phyloP scores from a whole-genome alignment of 2,888 invertebrate species.

The Microctonus hyperodae region DNA sequence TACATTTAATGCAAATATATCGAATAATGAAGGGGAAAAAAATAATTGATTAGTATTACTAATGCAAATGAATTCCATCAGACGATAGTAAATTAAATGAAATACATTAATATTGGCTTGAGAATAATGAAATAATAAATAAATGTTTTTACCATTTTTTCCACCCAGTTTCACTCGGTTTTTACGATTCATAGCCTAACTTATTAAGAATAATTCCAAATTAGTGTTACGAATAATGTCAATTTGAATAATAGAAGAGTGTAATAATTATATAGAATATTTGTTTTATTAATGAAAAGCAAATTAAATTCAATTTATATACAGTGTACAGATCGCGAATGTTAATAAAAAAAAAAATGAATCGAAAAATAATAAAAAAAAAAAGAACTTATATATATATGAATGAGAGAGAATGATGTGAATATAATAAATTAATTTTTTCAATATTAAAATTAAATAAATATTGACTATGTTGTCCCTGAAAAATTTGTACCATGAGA shows the following conservation, averaged over 20 bases:
- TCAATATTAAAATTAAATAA: conserved; percentile 27
- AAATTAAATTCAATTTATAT: conserved; percentile 14
- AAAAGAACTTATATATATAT: conserved; percentile 2
- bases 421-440: conserved; percentile 28
- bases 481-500: conserved; percentile 25
- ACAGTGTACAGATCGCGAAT: conserved; percentile 32
- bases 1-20: neutral
- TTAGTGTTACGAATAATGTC: conserved; percentile 34
- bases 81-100: neutral
- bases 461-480: conserved; percentile 33
- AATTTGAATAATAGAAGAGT: conserved; percentile 32
- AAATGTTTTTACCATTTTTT: neutral
- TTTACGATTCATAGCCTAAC: conserved; percentile 22
- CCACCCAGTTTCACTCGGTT: neutral
- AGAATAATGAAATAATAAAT: neutral
- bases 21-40: neutral
- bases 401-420: conserved; percentile 21
- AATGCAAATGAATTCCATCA: neutral
- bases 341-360: conserved; percentile 14
- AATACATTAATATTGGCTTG: neutral
- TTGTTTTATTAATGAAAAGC: conserved; percentile 25
- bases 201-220: conserved; percentile 32
- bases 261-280: conserved; percentile 15
- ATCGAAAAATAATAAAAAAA: conserved; percentile 15
- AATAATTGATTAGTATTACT: neutral